Evolutionary conservation across 2,888 invertebrate genomes (phyloP).

Genomic region (Limnephilus rhombicus): DNA sequence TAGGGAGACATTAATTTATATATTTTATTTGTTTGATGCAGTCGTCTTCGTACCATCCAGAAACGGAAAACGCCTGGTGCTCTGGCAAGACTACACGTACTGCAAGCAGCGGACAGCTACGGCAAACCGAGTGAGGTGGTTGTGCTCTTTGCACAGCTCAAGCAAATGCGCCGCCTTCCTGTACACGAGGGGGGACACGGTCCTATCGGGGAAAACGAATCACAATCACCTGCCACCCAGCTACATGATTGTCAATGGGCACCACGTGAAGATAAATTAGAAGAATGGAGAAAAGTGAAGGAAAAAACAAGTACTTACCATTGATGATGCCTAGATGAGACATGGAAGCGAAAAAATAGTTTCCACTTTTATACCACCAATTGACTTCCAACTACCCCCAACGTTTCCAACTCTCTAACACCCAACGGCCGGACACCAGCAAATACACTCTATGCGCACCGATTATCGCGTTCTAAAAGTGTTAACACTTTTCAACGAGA

Average conservation of each 20-base stretch:
- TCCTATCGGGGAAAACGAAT: conserved; percentile 72
- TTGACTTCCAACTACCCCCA: no score
- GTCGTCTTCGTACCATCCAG: background rate
- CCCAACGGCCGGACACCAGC: no score
- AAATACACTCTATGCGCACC: no score
- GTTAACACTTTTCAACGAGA: no score
- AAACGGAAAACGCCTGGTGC: conserved; percentile 4
- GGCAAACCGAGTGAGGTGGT: conserved; percentile 72
- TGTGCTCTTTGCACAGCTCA: conserved; percentile 72
- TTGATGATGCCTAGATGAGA: no score
- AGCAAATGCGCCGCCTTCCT: conserved; percentile 73
- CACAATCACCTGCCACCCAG: conserved; percentile 76
- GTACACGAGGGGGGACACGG: conserved; percentile 71
- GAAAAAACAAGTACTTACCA: no score
- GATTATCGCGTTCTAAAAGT: no score
- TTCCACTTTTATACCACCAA: no score
- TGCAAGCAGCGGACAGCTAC: conserved; percentile 68
- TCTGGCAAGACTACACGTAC: conserved; percentile 73
- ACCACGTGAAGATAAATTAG: background rate
- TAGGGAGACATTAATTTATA: no score
- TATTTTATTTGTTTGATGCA: background rate
- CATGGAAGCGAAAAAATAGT: no score
- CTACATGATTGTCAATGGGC: conserved; percentile 71
- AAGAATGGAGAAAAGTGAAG: no score
- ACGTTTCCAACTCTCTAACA: no score